Conservation (phyloP, 2,888 invertebrate species). For the Eupithecia exiguata region DNA sequence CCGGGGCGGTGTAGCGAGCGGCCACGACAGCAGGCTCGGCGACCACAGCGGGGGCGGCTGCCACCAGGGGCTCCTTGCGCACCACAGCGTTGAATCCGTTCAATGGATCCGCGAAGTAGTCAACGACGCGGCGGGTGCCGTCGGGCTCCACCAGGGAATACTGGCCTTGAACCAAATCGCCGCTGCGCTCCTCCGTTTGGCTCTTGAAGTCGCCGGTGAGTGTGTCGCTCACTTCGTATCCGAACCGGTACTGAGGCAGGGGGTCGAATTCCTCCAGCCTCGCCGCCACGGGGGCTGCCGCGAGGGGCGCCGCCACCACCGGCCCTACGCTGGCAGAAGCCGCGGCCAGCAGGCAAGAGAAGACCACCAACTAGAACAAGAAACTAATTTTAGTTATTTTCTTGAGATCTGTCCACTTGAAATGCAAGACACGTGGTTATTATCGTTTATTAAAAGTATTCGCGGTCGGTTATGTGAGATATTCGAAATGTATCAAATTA, state of each 20-base stretch:
- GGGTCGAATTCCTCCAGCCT: conserved; percentile 80
- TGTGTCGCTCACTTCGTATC: conserved; percentile 74
- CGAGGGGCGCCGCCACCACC: conserved; percentile 47
- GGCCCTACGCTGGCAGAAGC: conserved; percentile 68
- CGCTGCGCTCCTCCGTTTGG: conserved; percentile 79
- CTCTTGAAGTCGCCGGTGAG: conserved; percentile 78
- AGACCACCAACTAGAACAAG: conserved; percentile 71
- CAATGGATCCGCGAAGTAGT: conserved; percentile 72
- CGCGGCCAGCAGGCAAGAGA: conserved; percentile 71
- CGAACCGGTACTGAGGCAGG: conserved; percentile 83
- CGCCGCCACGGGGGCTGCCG: conserved; percentile 54
- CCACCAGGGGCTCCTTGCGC: conserved; percentile 66
- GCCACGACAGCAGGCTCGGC: conserved; percentile 56
- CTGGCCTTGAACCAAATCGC: conserved; percentile 79
- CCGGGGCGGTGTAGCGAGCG: conserved; percentile 46
- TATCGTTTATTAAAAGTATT: conserved; percentile 20
- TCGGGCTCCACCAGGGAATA: conserved; percentile 76
- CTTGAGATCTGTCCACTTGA: conserved; percentile 12
- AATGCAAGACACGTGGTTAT: conserved; percentile 24
- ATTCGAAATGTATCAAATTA: conserved; percentile 14
- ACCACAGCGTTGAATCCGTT: conserved; percentile 77
- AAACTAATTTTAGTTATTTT: conserved; percentile 14
- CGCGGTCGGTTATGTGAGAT: conserved; percentile 22
- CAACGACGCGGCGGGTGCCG: conserved; percentile 72
- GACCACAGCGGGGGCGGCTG: conserved; percentile 49